A percentile compares a stretch with the other conserved stretches of the same genome.
Evolutionary conservation across 2,888 invertebrate genomes (phyloP).

Genomic region (Nephrotoma guestfalica): DNA sequence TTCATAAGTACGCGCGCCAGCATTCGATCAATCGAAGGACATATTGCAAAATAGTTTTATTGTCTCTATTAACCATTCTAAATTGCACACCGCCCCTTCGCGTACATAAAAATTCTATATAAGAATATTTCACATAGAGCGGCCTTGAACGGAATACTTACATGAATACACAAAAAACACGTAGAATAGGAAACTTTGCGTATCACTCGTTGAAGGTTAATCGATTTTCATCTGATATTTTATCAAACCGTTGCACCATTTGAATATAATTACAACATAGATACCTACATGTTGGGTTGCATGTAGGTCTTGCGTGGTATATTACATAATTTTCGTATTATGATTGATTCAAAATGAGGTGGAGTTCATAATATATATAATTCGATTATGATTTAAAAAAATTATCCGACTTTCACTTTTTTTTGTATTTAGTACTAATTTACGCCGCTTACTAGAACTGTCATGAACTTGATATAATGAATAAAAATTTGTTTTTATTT

Average conservation of each 20-base stretch:
- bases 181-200: background rate
- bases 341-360: background rate
- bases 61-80: background rate
- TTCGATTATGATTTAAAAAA: background rate
- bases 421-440: background rate
- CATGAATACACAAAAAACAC: background rate
- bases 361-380: background rate
- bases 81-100: background rate
- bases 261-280: background rate
- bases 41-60: background rate
- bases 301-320: background rate
- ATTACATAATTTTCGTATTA: background rate
- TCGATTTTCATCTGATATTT: background rate
- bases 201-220: background rate
- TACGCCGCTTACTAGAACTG: background rate
- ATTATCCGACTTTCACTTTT: background rate
- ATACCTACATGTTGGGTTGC: background rate
- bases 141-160: background rate
- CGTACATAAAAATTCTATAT: background rate
- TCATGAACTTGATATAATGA: background rate
- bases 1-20: background rate
- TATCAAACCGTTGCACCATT: background rate
- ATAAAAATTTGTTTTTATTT: background rate
- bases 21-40: background rate
- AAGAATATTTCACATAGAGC: background rate